Percentiles rank a stretch among this genome's conserved stretches.
Conservation (phyloP, 1,140 invertebrate species). For the Hypothenemus hampei region DNA sequence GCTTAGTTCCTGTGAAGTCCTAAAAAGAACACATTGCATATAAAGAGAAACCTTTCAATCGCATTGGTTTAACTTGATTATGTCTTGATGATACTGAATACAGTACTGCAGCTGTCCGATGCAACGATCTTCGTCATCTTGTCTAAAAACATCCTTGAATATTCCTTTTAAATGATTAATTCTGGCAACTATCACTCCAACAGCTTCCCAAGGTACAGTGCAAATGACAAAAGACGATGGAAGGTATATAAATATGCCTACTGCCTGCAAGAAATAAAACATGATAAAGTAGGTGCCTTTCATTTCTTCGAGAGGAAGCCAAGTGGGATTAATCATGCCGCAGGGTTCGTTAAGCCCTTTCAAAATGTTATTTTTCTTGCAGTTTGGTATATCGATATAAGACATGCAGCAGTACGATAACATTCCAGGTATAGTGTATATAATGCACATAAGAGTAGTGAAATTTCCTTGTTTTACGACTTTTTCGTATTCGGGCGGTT, state of each 20-base stretch:
- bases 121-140: background rate
- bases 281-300: background rate
- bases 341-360: slow-evolving; percentile 8
- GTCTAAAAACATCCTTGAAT: slow-evolving; percentile 1
- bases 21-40: background rate
- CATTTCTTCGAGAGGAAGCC: slow-evolving; percentile 1
- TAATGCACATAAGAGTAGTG: background rate
- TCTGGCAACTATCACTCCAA: slow-evolving; percentile 5
- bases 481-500: slow-evolving; percentile 6
- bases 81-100: slow-evolving; percentile 22
- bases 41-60: background rate
- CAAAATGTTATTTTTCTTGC: slow-evolving; percentile 1
- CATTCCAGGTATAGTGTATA: slow-evolving; percentile 16
- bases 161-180: slow-evolving; percentile 10
- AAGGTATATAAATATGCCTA: slow-evolving; percentile 7
- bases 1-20: slow-evolving; percentile 9
- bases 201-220: slow-evolving; percentile 15
- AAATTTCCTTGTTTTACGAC: slow-evolving; percentile 14
- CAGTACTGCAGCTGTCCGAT: slow-evolving; percentile 1
- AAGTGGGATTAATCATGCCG: slow-evolving; percentile 20
- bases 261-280: slow-evolving; percentile 8
- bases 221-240: slow-evolving; percentile 6
- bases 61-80: slow-evolving; percentile 8
- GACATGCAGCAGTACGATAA: slow-evolving; percentile 12
- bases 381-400: slow-evolving; percentile 7